Evolutionary conservation across 2,888 invertebrate species (phyloP), one percentile per base, ranked within the genome.

Genomic region (Phytoseiulus persimilis): DNA sequence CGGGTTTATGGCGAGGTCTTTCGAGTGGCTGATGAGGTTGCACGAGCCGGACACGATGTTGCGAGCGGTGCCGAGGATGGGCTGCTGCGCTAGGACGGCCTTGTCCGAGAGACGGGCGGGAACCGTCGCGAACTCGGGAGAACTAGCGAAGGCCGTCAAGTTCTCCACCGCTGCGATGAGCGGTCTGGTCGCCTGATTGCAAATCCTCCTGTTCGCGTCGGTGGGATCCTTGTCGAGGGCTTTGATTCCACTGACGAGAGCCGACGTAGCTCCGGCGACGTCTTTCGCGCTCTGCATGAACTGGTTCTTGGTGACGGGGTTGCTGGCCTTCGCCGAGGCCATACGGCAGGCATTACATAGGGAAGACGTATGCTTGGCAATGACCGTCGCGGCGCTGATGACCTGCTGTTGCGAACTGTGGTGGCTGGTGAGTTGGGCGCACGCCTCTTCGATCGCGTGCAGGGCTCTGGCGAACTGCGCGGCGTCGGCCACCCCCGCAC

Each of bases 201-300:
- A 87, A 32, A 87, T 45, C 33, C 87, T 87, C 39, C 93, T 91
- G 90, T 93, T 93, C 28, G 90, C 90, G 23, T 91, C 90, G 83
- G 91, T 92, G 32, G 87, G 87, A 87, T 87, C 87, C 33, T 87
- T 87, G 87, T 87, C 87, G 33, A 87, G 87, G 31, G 91, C 91
- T 90, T 91, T 99, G 92, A 99, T 98, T 93, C 97, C 96, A 93
- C 96, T 97, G 32, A 99, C 98, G 32, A 99, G 94, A 91, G 95
- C 95, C 0, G 98, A 96, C 0, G 99, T 99, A 31, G 96, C 96
- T 93, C 97, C 97, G 89, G 99, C 99, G 0, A 99, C 97, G 92
- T 98, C 98, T 93, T 98, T 98, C 90, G 99, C 99, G 91, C 97
- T 96, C 92, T 98, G 97, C 90, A 99, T 98, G 93, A 99, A 98